Percentiles rank a stretch among this genome's conserved stretches.
phyloP scores from a whole-genome alignment of 2,888 invertebrate genomes.

The Plemyria rubiginata region DNA sequence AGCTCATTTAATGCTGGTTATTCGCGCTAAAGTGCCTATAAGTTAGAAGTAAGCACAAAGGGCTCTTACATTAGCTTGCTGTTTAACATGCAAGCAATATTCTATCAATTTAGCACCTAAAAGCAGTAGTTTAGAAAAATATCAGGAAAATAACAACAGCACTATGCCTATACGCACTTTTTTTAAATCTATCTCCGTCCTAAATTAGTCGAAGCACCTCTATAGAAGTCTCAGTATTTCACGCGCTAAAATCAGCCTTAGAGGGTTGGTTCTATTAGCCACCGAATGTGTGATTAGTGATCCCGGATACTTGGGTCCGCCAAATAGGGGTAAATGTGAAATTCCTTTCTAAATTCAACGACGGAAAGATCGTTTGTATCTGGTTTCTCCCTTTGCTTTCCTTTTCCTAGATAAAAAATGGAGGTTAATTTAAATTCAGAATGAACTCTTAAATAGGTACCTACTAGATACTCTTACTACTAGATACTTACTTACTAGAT shows the following conservation, averaged over 20 bases:
- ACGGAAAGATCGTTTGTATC: constrained; percentile 21
- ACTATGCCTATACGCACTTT: background rate
- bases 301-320: constrained; percentile 30
- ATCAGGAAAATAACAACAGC: background rate
- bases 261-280: constrained; percentile 33
- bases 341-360: constrained; percentile 29
- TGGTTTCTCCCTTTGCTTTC: constrained; percentile 16
- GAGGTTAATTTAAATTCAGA: constrained; percentile 20
- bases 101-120: background rate
- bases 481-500: no score
- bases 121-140: background rate
- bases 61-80: constrained; percentile 32
- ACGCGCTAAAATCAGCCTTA: constrained; percentile 11
- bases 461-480: background rate
- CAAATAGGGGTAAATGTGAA: constrained; percentile 27
- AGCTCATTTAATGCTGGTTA: constrained; percentile 28
- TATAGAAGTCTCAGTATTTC: background rate
- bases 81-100: constrained; percentile 36
- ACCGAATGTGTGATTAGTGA: constrained; percentile 39
- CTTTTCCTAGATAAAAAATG: constrained; percentile 12
- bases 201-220: background rate
- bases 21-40: constrained; percentile 32
- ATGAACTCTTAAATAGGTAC: background rate
- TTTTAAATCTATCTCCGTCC: background rate
- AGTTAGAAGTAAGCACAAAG: constrained; percentile 32